Percentiles rank a stretch among this genome's conserved stretches.
Conservation (phyloP, 2,888 invertebrate genomes). For the Leucania comma region DNA sequence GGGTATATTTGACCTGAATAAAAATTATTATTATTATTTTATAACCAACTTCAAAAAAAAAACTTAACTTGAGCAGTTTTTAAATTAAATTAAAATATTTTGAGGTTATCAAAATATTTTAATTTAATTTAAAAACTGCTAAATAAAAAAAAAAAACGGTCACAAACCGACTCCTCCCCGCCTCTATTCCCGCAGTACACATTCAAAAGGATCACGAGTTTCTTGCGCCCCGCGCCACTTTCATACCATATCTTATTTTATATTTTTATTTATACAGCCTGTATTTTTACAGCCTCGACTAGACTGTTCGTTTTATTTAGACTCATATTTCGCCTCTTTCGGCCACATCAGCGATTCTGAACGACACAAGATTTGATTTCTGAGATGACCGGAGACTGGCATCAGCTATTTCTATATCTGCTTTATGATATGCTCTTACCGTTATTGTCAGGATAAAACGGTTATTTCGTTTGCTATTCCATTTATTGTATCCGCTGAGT, state of each 20-base stretch:
- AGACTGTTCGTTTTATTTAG: slow-evolving; percentile 77
- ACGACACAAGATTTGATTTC: slow-evolving; percentile 51
- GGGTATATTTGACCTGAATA: too few species aligned
- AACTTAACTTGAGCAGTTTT: too few species aligned
- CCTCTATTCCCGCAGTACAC: slow-evolving; percentile 77
- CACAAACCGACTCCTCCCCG: slow-evolving; percentile 66
- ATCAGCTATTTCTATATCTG: slow-evolving; percentile 48
- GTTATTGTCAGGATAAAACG: slow-evolving; percentile 48
- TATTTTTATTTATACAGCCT: slow-evolving; percentile 87
- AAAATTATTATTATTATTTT: too few species aligned
- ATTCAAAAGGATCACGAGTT: slow-evolving; percentile 89
- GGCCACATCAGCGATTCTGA: slow-evolving; percentile 69
- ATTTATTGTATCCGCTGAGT: slow-evolving; percentile 28
- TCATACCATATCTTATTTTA: slow-evolving; percentile 89
- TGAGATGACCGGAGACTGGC: slow-evolving; percentile 33
- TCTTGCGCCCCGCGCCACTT: slow-evolving; percentile 89
- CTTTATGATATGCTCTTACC: slow-evolving; percentile 42
- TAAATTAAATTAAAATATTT: too few species aligned
- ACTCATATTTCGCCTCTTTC: slow-evolving; percentile 26
- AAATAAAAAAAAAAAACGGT: background rate
- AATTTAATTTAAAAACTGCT: background rate
- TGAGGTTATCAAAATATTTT: too few species aligned
- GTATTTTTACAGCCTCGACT: slow-evolving; percentile 86
- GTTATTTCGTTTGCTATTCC: slow-evolving; percentile 17
- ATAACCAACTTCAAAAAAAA: too few species aligned